A percentile compares a stretch with the other conserved stretches of the same genome.
Evolutionary conservation across 2,797 vertebrate species (phyloP).

Genomic region (Channallabes apus): DNA sequence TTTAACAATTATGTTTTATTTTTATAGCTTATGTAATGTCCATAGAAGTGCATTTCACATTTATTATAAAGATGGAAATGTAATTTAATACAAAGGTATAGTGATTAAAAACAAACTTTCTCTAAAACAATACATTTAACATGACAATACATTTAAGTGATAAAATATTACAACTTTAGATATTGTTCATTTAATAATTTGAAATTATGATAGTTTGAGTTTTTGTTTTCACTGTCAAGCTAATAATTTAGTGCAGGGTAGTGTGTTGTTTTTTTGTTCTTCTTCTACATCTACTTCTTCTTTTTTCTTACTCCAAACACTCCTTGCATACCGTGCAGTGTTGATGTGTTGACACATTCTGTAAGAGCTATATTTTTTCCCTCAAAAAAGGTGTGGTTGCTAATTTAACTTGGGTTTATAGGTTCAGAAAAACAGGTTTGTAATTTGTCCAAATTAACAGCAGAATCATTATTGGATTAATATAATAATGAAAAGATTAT

Average conservation of each 20-base stretch:
- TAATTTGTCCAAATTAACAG: not conserved
- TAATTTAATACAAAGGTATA: constrained; percentile 42
- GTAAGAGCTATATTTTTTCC: not conserved
- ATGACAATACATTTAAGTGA: not conserved
- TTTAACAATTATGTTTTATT: not conserved
- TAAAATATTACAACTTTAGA: constrained; percentile 15
- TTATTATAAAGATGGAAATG: constrained; percentile 14
- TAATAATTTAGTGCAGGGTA: constrained; percentile 17
- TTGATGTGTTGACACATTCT: not conserved
- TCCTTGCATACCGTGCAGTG: not conserved
- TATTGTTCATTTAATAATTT: constrained; percentile 29
- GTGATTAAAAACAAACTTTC: constrained; percentile 39
- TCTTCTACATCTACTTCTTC: too few relatives aligned
- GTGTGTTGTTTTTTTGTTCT: constrained; percentile 16
- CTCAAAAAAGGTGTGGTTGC: constrained; percentile 25
- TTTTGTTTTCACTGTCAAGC: constrained; percentile 24
- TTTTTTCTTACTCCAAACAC: constrained; percentile 15
- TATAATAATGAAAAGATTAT: not conserved
- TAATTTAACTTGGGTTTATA: constrained; percentile 35
- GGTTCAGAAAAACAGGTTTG: not conserved
- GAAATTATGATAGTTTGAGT: constrained; percentile 19
- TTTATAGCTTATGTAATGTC: not conserved
- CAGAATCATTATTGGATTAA: constrained; percentile 11
- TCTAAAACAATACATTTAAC: not conserved
- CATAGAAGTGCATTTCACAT: not conserved